Evolutionary conservation across 2,888 invertebrate genomes (phyloP).

Genomic region (Eupelmus urozonus): DNA sequence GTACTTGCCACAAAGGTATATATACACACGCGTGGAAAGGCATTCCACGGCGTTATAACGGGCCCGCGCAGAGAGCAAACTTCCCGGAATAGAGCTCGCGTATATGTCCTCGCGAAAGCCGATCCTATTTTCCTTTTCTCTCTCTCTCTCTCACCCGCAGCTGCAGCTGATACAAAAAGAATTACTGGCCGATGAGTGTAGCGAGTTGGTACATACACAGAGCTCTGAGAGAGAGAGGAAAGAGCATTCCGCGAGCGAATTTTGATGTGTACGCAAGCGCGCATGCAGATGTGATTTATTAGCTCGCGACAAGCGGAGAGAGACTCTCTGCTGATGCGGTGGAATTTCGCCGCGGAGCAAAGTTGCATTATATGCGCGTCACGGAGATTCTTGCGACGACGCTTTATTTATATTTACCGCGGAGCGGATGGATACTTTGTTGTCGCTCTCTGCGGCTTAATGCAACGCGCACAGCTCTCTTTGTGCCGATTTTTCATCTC

Average conservation of each 20-base stretch:
- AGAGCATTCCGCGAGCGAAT: neutral
- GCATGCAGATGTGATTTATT: slow-evolving; percentile 32
- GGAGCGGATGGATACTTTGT: too few relatives aligned
- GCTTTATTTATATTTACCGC: neutral
- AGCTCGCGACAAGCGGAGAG: neutral
- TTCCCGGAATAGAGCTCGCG: slow-evolving; percentile 30
- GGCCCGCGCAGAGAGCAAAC: neutral
- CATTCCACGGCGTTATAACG: slow-evolving; percentile 24
- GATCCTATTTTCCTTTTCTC: slow-evolving; percentile 14
- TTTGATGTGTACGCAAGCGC: neutral
- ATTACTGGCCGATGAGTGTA: too few relatives aligned
- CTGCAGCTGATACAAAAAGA: too few relatives aligned
- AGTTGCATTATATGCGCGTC: slow-evolving; percentile 5
- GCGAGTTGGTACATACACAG: neutral
- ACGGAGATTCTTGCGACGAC: neutral
- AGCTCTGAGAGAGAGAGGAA: neutral
- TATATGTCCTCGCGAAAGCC: slow-evolving; percentile 6
- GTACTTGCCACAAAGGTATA: slow-evolving; percentile 3
- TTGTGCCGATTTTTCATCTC: too few relatives aligned
- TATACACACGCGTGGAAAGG: slow-evolving; percentile 1
- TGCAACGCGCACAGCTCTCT: too few relatives aligned
- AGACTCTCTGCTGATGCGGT: slow-evolving; percentile 16
- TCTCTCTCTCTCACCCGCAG: too few relatives aligned
- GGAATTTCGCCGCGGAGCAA: slow-evolving; percentile 13
- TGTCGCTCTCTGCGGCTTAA: too few relatives aligned